A percentile compares a stretch with the other conserved stretches of the same genome.
These are phyloP conservation scores for Probaryconus sp. DNA, from an alignment of 1,140 invertebrate genomes.

Conservation along the genomic window DNA sequence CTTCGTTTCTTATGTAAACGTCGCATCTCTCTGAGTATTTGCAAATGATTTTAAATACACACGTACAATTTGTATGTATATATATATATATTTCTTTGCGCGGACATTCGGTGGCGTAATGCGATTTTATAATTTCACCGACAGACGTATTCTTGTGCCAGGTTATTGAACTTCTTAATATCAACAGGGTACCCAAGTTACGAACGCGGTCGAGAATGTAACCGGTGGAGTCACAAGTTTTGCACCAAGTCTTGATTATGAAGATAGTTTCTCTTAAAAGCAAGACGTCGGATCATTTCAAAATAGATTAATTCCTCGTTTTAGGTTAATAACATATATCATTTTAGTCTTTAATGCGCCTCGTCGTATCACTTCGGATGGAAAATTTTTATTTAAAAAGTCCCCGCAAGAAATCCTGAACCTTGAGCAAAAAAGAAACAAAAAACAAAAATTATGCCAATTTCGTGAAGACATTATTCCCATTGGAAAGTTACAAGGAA, in stretches of 20 bases:
- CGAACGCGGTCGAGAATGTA: slow-evolving; percentile 64
- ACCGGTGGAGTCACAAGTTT: slow-evolving; percentile 56
- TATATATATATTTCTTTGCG: slow-evolving; percentile 13
- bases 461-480: no score
- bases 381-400: slow-evolving; percentile 3
- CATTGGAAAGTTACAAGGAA: no score
- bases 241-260: slow-evolving; percentile 39
- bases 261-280: slow-evolving; percentile 43
- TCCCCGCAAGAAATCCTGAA: no score
- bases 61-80: no score
- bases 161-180: slow-evolving; percentile 66
- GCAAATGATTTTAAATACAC: slow-evolving; percentile 1
- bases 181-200: slow-evolving; percentile 65
- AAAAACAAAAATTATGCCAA: no score
- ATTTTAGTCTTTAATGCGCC: no score
- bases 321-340: not conserved
- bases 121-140: slow-evolving; percentile 68
- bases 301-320: slow-evolving; percentile 5
- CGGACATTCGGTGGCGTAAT: slow-evolving; percentile 62
- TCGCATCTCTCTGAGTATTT: not conserved
- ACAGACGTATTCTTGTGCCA: slow-evolving; percentile 60
- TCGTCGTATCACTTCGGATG: no score
- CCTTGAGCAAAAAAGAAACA: no score
- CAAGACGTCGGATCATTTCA: not conserved
- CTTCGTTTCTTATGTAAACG: slow-evolving; percentile 31